phyloP scores from a whole-genome alignment of 2,113 vertebrate genomes.

The Megalops atlanticus region DNA sequence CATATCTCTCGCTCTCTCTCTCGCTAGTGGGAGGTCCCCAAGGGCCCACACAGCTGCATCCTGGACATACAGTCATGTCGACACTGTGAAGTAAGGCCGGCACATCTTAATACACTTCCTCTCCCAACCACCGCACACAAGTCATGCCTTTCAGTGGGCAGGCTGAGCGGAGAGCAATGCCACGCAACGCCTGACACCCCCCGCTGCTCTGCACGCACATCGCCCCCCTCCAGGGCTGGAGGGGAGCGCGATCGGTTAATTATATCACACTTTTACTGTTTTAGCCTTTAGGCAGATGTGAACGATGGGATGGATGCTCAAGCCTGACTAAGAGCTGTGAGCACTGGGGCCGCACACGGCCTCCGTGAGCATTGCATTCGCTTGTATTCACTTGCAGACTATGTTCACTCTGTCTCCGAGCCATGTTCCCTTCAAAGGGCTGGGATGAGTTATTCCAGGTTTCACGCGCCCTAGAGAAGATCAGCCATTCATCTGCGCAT shows the following conservation, averaged over 20 bases:
- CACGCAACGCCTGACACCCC: background rate
- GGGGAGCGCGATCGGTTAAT: constrained; percentile 7
- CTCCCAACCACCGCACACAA: constrained; percentile 13
- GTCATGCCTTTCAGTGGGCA: background rate
- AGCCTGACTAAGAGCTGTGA: background rate
- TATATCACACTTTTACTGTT: background rate
- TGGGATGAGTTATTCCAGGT: background rate
- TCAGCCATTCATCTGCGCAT: constrained; percentile 25
- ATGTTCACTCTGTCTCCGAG: background rate
- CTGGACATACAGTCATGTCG: constrained; percentile 54
- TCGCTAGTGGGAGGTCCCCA: constrained; percentile 47
- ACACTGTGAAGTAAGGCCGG: constrained; percentile 49
- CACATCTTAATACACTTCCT: constrained; percentile 51
- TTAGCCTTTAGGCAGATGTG: background rate
- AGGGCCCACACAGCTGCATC: constrained; percentile 61
- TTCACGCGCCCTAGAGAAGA: background rate
- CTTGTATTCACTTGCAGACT: background rate
- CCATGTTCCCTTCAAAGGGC: background rate
- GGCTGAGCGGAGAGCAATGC: background rate
- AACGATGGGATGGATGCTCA: background rate
- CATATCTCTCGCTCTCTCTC: constrained; percentile 48
- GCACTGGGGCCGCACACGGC: background rate
- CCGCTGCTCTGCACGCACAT: background rate
- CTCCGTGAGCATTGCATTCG: no score
- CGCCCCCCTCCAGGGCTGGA: background rate